These are phyloP conservation scores for Plebejus argus DNA, from an alignment of 2,888 invertebrate species.

Conservation along the genomic window DNA sequence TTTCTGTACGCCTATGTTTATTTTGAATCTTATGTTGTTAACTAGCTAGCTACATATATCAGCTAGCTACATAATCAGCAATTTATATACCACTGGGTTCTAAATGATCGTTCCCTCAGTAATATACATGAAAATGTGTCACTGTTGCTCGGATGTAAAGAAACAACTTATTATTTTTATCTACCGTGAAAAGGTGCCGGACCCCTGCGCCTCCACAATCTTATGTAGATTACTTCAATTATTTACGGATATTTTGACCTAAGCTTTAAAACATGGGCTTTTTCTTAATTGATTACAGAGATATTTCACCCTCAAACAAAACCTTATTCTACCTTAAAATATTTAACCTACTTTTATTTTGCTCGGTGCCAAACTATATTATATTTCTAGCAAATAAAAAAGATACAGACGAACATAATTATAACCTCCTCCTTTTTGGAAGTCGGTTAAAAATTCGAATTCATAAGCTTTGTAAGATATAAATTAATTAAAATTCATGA, in stretches of 20 bases:
- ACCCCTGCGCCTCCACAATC: constrained; percentile 56
- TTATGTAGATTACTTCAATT: constrained; percentile 41
- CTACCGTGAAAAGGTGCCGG: constrained; percentile 76
- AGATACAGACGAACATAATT: too few species aligned
- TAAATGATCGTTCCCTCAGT: background rate
- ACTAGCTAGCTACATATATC: background rate
- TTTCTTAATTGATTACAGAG: constrained; percentile 29
- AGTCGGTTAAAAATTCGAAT: too few species aligned
- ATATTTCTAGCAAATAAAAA: background rate
- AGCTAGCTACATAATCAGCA: background rate
- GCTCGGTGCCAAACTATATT: background rate
- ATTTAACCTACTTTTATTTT: constrained; percentile 9
- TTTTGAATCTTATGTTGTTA: too few species aligned
- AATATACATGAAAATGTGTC: constrained; percentile 17
- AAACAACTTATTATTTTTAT: constrained; percentile 74
- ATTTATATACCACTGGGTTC: background rate
- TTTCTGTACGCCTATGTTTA: too few species aligned
- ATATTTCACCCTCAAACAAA: constrained; percentile 27
- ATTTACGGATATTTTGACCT: constrained; percentile 39
- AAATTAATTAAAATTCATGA: background rate
- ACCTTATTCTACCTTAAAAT: constrained; percentile 6
- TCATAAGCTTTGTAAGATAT: background rate
- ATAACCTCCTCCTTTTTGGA: too few species aligned
- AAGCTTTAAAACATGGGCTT: constrained; percentile 36
- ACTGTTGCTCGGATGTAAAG: constrained; percentile 7